Conservation (phyloP, 1,140 invertebrate species). For the Agrilus planipennis region DNA sequence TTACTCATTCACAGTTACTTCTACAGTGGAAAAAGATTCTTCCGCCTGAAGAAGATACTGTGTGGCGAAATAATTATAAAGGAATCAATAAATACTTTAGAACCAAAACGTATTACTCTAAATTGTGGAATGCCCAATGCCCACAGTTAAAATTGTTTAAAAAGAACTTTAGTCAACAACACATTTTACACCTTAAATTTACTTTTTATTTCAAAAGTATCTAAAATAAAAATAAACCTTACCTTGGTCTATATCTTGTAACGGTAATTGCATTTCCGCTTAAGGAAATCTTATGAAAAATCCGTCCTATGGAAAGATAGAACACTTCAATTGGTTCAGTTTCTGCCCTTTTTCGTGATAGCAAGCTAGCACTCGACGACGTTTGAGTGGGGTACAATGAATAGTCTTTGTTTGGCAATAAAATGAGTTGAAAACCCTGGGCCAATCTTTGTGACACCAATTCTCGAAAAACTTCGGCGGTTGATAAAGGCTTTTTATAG, state of each 20-base stretch:
- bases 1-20: too few species aligned
- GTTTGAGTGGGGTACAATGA: neutral
- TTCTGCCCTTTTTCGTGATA: slow-evolving; percentile 34
- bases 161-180: too few species aligned
- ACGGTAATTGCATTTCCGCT: slow-evolving; percentile 79
- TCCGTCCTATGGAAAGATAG: slow-evolving; percentile 82
- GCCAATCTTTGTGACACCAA: slow-evolving; percentile 83
- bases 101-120: too few species aligned
- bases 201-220: neutral
- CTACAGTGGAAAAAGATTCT: too few species aligned
- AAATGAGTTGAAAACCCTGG: slow-evolving; percentile 82
- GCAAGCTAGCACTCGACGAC: slow-evolving; percentile 22
- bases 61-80: too few species aligned
- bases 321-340: slow-evolving; percentile 56
- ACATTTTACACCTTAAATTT: neutral
- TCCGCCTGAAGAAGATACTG: too few species aligned
- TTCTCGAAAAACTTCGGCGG: slow-evolving; percentile 80
- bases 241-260: slow-evolving; percentile 86
- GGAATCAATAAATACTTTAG: too few species aligned
- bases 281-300: slow-evolving; percentile 86
- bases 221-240: slow-evolving; percentile 20
- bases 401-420: slow-evolving; percentile 35
- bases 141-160: too few species aligned
- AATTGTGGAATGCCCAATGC: too few species aligned
- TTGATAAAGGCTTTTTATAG: slow-evolving; percentile 69